Conservation (phyloP, 2,797 vertebrate genomes). For the Lepilemur septentrionalis region DNA sequence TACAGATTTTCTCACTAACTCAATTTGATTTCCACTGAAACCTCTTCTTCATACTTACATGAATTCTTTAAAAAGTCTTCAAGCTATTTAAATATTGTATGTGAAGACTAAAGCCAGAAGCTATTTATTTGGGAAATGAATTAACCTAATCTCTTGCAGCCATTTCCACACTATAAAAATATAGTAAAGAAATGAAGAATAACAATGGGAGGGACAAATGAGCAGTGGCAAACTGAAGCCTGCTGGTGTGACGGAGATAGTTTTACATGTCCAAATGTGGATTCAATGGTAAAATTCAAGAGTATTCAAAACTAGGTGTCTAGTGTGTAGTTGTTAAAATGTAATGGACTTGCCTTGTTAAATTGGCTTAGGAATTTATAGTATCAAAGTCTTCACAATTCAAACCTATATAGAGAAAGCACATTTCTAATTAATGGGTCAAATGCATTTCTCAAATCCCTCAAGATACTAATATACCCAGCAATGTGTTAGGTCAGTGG, state of each 20-base stretch:
- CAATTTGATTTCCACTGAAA: slow-evolving; percentile 71
- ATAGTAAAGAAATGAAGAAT: slow-evolving; percentile 41
- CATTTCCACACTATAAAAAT: slow-evolving; percentile 58
- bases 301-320: slow-evolving; percentile 10
- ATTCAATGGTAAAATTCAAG: slow-evolving; percentile 33
- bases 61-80: slow-evolving; percentile 52
- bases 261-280: slow-evolving; percentile 35
- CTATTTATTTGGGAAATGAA: slow-evolving; percentile 73
- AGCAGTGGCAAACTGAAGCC: slow-evolving; percentile 6
- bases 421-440: slow-evolving; percentile 2
- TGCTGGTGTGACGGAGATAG: slow-evolving; percentile 16
- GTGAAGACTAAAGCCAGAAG: slow-evolving; percentile 64
- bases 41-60: slow-evolving; percentile 58
- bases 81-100: slow-evolving; percentile 63
- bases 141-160: slow-evolving; percentile 64
- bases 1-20: slow-evolving; percentile 62
- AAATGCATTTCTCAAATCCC: not conserved
- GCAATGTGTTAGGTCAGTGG: not conserved
- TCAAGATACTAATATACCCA: not conserved
- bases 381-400: slow-evolving; percentile 25
- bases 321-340: slow-evolving; percentile 35
- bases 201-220: slow-evolving; percentile 12
- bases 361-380: slow-evolving; percentile 41
- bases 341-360: not conserved
- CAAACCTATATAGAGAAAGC: not conserved